A percentile compares a stretch with the other conserved stretches of the same genome.
phyloP scores from a whole-genome alignment of 2,113 vertebrate species.

The Orthonyx spaldingii region DNA sequence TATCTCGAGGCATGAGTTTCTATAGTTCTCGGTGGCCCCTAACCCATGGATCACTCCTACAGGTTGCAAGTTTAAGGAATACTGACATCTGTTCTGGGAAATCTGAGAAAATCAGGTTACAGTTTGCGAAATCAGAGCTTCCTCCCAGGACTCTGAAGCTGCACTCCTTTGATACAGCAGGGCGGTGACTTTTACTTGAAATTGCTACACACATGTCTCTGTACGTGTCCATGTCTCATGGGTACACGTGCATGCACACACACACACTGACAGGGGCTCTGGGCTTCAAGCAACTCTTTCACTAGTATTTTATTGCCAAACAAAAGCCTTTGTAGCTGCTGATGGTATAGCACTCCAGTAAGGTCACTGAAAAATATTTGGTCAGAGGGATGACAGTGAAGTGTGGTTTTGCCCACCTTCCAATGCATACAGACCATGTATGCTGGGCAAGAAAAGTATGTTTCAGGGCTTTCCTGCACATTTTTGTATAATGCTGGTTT shows the following conservation, averaged over 20 bases:
- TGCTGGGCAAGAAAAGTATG: not conserved
- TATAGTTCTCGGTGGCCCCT: not conserved
- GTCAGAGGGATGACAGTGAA: not conserved
- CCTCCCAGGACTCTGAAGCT: not conserved
- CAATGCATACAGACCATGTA: not conserved
- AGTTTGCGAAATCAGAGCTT: not conserved
- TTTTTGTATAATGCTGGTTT: not conserved
- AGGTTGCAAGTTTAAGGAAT: not conserved
- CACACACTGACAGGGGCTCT: not conserved
- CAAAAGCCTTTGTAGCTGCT: not conserved
- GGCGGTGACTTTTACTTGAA: not conserved
- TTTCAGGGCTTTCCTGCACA: not conserved
- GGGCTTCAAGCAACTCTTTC: not conserved
- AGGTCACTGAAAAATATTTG: not conserved
- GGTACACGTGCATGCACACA: fast-evolving
- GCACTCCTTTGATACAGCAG: not conserved
- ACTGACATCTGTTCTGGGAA: not conserved
- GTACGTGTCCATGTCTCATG: fast-evolving
- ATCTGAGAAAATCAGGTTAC: not conserved
- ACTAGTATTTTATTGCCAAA: not conserved
- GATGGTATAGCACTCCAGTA: fast-evolving
- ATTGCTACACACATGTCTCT: not conserved
- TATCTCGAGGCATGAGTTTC: not conserved
- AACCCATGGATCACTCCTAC: not conserved
- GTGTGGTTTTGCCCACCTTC: not conserved